These are phyloP conservation scores for Coptotermes formosanus DNA, from an alignment of 1,140 invertebrate genomes.

Conservation along the genomic window DNA sequence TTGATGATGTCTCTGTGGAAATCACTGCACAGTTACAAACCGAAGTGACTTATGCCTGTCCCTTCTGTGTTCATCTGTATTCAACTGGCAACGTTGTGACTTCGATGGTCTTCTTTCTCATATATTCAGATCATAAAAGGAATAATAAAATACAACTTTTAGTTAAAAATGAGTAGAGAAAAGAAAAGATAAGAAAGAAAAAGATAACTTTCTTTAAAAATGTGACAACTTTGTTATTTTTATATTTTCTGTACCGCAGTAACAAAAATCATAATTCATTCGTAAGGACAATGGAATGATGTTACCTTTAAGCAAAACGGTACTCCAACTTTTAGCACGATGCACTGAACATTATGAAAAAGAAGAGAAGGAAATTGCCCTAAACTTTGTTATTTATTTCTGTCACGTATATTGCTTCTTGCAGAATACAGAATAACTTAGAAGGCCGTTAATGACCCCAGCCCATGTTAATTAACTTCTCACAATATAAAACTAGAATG, in stretches of 20 bases:
- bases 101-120: not conserved
- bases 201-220: constrained; percentile 5
- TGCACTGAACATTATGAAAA: not conserved
- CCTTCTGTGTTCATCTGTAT: not conserved
- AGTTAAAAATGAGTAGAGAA: not conserved
- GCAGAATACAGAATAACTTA: not conserved
- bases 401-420: not conserved
- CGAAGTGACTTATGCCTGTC: not conserved
- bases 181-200: too few species aligned
- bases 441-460: not conserved
- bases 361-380: not conserved
- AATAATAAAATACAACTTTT: not conserved
- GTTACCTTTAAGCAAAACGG: not conserved
- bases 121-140: not conserved
- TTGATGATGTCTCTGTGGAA: not conserved
- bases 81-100: not conserved
- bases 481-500: not conserved
- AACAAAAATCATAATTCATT: not conserved
- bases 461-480: not conserved
- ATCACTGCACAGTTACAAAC: not conserved
- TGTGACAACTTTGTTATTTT: constrained; percentile 11
- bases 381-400: not conserved
- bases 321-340: not conserved
- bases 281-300: not conserved
- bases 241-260: not conserved